Base-by-base conservation (phyloP, 2,113 vertebrate species). In the Calidris pygmaea region DNA sequence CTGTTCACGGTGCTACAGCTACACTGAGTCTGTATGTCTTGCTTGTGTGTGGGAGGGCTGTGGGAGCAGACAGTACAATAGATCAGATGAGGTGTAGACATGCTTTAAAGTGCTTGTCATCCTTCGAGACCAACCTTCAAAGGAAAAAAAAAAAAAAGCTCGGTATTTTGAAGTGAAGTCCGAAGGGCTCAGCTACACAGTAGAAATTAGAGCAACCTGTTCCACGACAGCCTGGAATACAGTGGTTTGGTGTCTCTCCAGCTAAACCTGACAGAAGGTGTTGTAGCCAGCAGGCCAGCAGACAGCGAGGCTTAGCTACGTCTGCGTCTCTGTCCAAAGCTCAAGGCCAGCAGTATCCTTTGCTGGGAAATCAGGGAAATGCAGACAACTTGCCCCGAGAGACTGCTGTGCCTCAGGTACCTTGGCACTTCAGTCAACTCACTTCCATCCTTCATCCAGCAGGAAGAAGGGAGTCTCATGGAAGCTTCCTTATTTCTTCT, bases 81-180 rank as follows among this genome's bases (percentile, higher is more conserved):
- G 91, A 92, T 87, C 81, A 95, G 94, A 85, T 14, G 67, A 93
- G 58, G 77, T 85, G 84, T 11, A 80, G 55, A 74, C 81, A 39
- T 70, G 89, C 84, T 94, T 92, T 95, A 95, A 96, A 95, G 95
- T 95, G 96, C 95, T 95, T 89, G 70, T 89, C 81, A 70, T 85
- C 87, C 92, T 91, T 87, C 2, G 0, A 92, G 83, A 95, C 58
- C 53, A 79, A 70, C 45, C 84, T 95, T 56, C 62, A 86, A 71
- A 35, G n/a, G 35, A n/a, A 80, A 85, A 72, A 55, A 39, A 53
- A 5, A 13, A n/a, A 52, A 5, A 13, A 37, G 9, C 59, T 68
- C 30, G 4, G 0, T 56, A 34, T 47, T 92, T 89, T 75, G 87
- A 85, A 90, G 84, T 41, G 15, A 84, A 87, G 77, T 78, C 91